Base-by-base conservation (phyloP, 64 coral and sea anemone species). In the Acropora yongei region DNA sequence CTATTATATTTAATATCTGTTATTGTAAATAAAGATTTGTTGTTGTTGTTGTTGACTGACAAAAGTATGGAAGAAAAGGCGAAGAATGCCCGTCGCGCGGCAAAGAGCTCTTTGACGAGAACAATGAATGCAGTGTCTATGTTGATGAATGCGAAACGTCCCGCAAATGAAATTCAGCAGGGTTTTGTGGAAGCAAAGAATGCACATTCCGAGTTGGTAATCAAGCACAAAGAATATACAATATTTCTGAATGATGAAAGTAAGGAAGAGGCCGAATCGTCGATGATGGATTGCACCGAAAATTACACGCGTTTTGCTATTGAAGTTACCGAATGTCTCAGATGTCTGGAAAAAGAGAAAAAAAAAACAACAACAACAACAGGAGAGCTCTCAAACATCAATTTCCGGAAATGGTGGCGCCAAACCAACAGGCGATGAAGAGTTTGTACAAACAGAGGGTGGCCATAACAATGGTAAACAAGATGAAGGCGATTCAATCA, bases 351-450 rank as follows among this genome's bases (percentile, higher is more conserved):
- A 55, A 55, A 55, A 55, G 50, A 55, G 50, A 55, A 9, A 55
- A 55, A 55, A 78, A 94, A 68, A 90, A 94, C 39, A 90, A 90
- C n/a, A n/a, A n/a, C n/a, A n/a, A n/a, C n/a, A n/a, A n/a, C 50
- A 55, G 50, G 50, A 55, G 50, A 55, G 50, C 50, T 55, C 5
- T 55, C 50, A 55, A 55, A 55, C 50, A 55, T 55, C 50, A 55
- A 55, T 55, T 55, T 55, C 50, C 50, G 50, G 50, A 55, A 40
- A 17, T 41, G 78, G 48, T 91, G 65, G 82, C 20, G 67, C 6
- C 72, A 71, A 30, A 61, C 78, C 4, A 77, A 10, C 18, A 10
- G 44, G 10, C 18, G 43, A 68, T 16, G 30, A 69, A 72, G 83
- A 40, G 13, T 47, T 71, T 50, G 45, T 14, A 30, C 5, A 76